Conservation (phyloP, 2,797 vertebrate genomes). For the Paedocypris micromegethes region DNA sequence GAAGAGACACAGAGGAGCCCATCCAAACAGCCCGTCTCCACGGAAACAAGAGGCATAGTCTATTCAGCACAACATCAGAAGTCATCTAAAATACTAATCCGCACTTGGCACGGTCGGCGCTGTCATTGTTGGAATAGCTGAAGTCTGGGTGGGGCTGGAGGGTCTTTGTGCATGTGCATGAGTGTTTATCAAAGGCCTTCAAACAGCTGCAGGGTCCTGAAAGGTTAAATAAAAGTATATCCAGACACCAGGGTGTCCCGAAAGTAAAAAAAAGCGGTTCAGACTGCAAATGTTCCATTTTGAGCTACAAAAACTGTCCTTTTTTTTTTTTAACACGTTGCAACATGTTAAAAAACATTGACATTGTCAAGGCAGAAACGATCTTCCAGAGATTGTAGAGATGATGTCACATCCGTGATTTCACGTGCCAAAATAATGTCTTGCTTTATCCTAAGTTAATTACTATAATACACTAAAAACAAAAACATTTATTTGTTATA, state of each 20-base stretch:
- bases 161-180: constrained; percentile 46
- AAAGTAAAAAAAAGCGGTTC: constrained; percentile 9
- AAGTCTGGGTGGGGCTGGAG: constrained; percentile 50
- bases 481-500: no score
- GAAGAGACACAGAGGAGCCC: constrained; percentile 49
- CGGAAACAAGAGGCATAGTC: constrained; percentile 59
- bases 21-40: constrained; percentile 52
- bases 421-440: no score
- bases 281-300: no score
- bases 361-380: no score
- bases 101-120: constrained; percentile 58
- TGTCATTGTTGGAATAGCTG: constrained; percentile 68
- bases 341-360: no score
- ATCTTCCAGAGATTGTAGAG: no score
- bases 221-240: constrained; percentile 56
- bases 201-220: constrained; percentile 64
- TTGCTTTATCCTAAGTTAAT: no score
- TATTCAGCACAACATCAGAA: constrained; percentile 62
- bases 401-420: no score
- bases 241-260: constrained; percentile 51
- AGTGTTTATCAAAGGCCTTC: constrained; percentile 46
- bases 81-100: constrained; percentile 72
- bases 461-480: no score
- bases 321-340: no score
- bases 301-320: no score